Evolutionary conservation across 2,113 vertebrate species (phyloP).

Genomic region (Chauna torquata): DNA sequence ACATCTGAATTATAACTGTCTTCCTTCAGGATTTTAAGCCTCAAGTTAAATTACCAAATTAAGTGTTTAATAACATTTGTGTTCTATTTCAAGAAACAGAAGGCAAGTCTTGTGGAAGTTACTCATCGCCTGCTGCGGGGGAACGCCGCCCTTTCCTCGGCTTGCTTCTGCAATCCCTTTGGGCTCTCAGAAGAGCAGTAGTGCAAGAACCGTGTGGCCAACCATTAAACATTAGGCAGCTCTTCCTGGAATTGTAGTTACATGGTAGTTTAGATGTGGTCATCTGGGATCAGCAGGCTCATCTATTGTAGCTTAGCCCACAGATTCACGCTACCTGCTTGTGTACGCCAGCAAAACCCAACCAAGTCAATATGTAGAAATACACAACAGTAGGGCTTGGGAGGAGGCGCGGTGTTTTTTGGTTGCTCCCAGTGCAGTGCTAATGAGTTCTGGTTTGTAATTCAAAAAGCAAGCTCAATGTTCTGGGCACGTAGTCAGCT

Average conservation of each 20-base stretch:
- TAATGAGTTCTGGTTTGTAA: not conserved
- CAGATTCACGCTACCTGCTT: not conserved
- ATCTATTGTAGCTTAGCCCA: not conserved
- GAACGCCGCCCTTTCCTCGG: not conserved
- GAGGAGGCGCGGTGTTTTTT: not conserved
- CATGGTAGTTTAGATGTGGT: not conserved
- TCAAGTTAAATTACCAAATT: not conserved
- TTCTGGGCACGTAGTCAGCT: not conserved
- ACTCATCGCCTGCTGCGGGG: not conserved
- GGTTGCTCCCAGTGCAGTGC: not conserved
- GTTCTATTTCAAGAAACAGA: slow-evolving; percentile 13
- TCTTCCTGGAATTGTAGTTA: not conserved
- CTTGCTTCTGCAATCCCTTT: not conserved
- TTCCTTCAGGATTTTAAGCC: not conserved
- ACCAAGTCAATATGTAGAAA: not conserved
- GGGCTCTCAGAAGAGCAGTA: not conserved
- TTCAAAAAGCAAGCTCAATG: not conserved
- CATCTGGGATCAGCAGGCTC: not conserved
- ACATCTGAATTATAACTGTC: not conserved
- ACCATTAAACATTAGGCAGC: not conserved
- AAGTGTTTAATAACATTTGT: not conserved
- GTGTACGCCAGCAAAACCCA: not conserved
- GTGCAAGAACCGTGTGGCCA: not conserved
- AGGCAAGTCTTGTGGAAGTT: not conserved
- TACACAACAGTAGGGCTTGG: not conserved